These are phyloP conservation scores for Tridacna gigas DNA, from an alignment of 2,888 invertebrate species.

Conservation along the genomic window DNA sequence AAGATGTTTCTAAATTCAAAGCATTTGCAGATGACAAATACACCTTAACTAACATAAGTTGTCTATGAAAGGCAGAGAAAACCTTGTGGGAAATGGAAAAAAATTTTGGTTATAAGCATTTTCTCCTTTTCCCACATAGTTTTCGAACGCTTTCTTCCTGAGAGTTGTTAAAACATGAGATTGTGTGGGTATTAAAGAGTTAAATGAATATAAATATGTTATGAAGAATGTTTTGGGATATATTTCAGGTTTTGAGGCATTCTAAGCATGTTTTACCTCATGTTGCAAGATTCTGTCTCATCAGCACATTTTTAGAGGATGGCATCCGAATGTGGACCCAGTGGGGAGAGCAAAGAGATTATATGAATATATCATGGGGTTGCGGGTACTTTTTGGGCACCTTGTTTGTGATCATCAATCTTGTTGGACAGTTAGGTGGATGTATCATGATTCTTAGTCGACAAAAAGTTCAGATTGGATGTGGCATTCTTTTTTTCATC, in stretches of 20 bases:
- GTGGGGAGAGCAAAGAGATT: slow-evolving; percentile 98
- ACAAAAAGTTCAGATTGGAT: slow-evolving; percentile 91
- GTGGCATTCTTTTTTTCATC: slow-evolving; percentile 95
- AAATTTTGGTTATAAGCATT: no score
- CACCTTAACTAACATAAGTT: no score
- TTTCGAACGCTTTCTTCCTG: no score
- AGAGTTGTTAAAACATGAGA: no score
- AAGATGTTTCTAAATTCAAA: no score
- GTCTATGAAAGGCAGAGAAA: no score
- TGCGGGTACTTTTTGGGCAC: slow-evolving; percentile 97
- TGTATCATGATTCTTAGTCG: slow-evolving; percentile 98
- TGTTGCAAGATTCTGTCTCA: slow-evolving; percentile 97
- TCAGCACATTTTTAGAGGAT: slow-evolving; percentile 99
- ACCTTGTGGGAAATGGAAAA: no score
- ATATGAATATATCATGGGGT: slow-evolving; percentile 98
- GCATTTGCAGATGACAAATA: no score
- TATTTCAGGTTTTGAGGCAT: slow-evolving; percentile 93
- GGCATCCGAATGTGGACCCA: slow-evolving; percentile 99
- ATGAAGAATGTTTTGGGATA: background rate
- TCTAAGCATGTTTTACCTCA: slow-evolving; percentile 96
- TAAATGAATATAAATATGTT: no score
- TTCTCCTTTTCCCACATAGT: no score
- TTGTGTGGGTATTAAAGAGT: no score
- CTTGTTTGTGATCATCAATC: slow-evolving; percentile 97
- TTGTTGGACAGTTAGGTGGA: slow-evolving; percentile 97